phyloP scores from a whole-genome alignment of 2,797 vertebrate species.

The Petrocephalus sullivani region DNA sequence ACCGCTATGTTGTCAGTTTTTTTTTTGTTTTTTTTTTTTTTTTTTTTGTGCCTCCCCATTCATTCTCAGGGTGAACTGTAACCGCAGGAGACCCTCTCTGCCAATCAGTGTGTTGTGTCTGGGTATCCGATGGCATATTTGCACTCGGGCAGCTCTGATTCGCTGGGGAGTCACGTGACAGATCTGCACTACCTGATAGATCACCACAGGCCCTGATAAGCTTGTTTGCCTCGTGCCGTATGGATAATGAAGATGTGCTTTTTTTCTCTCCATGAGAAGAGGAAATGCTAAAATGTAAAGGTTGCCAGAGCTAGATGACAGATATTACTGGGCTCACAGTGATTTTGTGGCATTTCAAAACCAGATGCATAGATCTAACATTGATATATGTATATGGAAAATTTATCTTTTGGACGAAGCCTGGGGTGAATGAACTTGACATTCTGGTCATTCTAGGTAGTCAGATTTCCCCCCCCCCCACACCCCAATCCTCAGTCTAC shows the following conservation, averaged over 20 bases:
- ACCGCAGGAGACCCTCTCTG: no score
- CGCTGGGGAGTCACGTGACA: neutral
- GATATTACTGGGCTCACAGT: neutral
- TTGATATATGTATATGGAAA: neutral
- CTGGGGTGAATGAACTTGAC: neutral
- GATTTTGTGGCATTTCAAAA: neutral
- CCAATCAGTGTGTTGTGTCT: neutral
- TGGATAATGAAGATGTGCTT: neutral
- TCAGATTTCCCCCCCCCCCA: neutral
- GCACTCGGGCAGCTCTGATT: neutral
- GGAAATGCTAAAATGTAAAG: neutral
- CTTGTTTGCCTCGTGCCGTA: neutral
- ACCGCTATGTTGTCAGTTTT: no score
- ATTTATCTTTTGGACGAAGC: neutral
- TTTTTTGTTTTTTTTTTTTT: no score
- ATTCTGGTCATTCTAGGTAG: neutral
- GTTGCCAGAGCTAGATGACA: neutral
- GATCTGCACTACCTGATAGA: neutral
- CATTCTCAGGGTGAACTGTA: no score
- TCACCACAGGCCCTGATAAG: neutral
- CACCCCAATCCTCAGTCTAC: neutral
- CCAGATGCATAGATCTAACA: neutral
- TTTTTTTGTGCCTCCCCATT: no score
- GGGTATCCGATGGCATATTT: neutral
- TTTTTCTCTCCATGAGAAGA: neutral